Evolutionary conservation across 2,113 vertebrate genomes (phyloP).

Genomic region (Nerophis ophidion): DNA sequence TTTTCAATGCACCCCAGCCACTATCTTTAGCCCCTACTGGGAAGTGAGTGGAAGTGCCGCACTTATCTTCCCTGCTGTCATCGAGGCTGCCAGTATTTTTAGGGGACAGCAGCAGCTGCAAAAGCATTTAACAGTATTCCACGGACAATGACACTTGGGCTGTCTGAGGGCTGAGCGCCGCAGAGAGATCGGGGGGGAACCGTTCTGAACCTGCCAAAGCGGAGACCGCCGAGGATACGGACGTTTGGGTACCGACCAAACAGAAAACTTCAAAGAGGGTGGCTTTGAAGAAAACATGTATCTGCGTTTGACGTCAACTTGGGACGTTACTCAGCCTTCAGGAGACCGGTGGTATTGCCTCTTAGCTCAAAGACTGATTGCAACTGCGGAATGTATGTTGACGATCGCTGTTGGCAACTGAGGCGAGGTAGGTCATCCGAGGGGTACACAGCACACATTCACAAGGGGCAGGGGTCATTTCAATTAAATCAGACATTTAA

Average conservation of each 20-base stretch:
- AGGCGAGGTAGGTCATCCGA: slow-evolving; percentile 71
- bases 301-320: slow-evolving; percentile 35
- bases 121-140: slow-evolving; percentile 79
- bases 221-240: slow-evolving; percentile 18
- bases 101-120: slow-evolving; percentile 78
- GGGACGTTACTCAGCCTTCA: slow-evolving; percentile 48
- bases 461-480: slow-evolving; percentile 68
- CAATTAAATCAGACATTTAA: slow-evolving; percentile 73
- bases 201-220: slow-evolving; percentile 29
- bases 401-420: slow-evolving; percentile 61
- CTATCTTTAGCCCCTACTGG: slow-evolving; percentile 75
- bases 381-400: slow-evolving; percentile 66
- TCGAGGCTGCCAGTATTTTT: slow-evolving; percentile 77
- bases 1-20: slow-evolving; percentile 42
- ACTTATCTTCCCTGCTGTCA: slow-evolving; percentile 79
- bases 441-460: slow-evolving; percentile 55
- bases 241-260: slow-evolving; percentile 1
- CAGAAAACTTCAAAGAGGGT: slow-evolving; percentile 14
- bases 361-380: slow-evolving; percentile 44
- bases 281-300: slow-evolving; percentile 33
- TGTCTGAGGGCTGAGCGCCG: slow-evolving; percentile 63
- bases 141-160: slow-evolving; percentile 77
- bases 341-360: slow-evolving; percentile 35
- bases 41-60: slow-evolving; percentile 75
- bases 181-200: slow-evolving; percentile 49